Conservation (phyloP, 2,113 vertebrate species). For the Psammodynastes pulverulentus region DNA sequence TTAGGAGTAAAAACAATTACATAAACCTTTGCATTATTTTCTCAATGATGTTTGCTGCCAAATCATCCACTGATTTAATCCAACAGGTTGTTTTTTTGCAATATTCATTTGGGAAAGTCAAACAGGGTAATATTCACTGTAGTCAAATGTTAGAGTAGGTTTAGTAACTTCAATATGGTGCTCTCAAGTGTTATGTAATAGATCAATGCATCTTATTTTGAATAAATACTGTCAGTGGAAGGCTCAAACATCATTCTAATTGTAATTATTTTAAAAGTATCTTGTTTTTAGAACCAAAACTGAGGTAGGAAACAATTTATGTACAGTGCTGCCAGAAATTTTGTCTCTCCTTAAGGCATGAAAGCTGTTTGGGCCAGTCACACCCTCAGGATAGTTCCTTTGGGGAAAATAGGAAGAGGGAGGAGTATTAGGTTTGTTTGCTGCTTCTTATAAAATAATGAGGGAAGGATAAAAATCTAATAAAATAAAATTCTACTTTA, state of each 20-base stretch:
- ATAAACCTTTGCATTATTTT: not conserved
- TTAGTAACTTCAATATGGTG: not conserved
- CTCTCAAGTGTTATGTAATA: not conserved
- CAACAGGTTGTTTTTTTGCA: not conserved
- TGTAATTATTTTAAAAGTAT: not conserved
- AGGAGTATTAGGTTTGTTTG: not conserved
- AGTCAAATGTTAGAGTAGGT: not conserved
- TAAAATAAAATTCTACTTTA: not conserved
- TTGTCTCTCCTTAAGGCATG: not conserved
- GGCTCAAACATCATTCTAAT: not conserved
- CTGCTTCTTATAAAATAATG: not conserved
- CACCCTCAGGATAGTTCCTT: not conserved
- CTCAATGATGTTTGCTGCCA: not conserved
- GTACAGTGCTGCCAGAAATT: not conserved
- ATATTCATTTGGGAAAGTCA: not conserved
- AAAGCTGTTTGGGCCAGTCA: not conserved
- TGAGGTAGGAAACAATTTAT: not conserved
- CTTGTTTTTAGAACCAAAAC: not conserved
- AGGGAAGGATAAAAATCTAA: not conserved
- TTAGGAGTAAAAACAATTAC: conserved; percentile 21
- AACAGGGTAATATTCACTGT: not conserved
- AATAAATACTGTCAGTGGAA: not conserved
- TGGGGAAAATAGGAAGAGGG: not conserved
- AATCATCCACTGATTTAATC: not conserved
- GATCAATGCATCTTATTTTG: not conserved